Percentiles rank a stretch among this genome's conserved stretches.
Evolutionary conservation across 1,140 invertebrate species (phyloP).

Genomic region (Drosophila repletoides): DNA sequence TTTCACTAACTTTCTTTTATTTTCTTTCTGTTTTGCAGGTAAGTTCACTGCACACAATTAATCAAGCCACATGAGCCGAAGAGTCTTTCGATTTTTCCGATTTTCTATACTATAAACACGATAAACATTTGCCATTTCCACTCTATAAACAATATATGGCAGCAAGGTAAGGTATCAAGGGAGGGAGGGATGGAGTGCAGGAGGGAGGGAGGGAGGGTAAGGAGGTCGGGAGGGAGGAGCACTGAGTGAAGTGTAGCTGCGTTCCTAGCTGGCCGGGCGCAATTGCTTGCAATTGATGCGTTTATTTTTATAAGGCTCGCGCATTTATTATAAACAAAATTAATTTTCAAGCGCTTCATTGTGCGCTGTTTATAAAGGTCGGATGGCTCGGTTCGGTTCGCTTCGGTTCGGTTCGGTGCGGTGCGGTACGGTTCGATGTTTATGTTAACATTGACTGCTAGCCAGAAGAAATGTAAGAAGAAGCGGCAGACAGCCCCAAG

Average conservation of each 20-base stretch:
- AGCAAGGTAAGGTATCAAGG: background rate
- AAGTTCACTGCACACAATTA: conserved; percentile 56
- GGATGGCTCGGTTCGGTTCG: conserved; percentile 12
- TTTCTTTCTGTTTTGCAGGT: conserved; percentile 48
- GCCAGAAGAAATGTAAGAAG: conserved; percentile 18
- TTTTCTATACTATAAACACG: conserved; percentile 22
- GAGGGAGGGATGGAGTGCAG: background rate
- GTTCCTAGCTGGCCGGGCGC: background rate
- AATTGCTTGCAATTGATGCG: conserved; percentile 41
- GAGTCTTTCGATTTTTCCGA: background rate
- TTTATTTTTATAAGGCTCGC: conserved; percentile 56
- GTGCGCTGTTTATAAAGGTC: conserved; percentile 29
- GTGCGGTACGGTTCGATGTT: conserved; percentile 44
- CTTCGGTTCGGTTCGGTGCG: conserved; percentile 13
- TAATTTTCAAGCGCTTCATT: conserved; percentile 25
- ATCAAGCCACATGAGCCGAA: conserved; percentile 59
- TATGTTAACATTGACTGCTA: conserved; percentile 72
- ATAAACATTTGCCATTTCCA: conserved; percentile 35
- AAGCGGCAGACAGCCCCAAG: conserved; percentile 2
- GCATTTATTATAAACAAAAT: conserved; percentile 59
- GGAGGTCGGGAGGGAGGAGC: background rate
- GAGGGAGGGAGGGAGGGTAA: background rate
- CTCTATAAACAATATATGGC: conserved; percentile 23
- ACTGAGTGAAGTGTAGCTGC: background rate
- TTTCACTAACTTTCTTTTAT: conserved; percentile 37